These are phyloP conservation scores for Oreochromis grahami DNA, from an alignment of 2,797 vertebrate species.

Conservation along the genomic window DNA sequence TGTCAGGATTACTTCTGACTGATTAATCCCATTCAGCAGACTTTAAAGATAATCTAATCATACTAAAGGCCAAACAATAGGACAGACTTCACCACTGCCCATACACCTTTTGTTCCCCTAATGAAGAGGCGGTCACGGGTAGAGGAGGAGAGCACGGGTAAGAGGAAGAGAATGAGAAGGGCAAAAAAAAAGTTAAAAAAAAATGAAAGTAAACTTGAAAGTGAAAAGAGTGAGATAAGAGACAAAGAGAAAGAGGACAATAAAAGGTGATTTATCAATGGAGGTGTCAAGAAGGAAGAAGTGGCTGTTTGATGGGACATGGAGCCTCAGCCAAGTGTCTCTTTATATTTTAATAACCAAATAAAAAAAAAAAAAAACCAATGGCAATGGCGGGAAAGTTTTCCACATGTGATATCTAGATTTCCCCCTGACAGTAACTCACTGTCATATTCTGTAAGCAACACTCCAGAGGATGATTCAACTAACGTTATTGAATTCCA, in stretches of 20 bases:
- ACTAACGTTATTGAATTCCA: neutral
- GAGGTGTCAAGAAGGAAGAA: slow-evolving; percentile 20
- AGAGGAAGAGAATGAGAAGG: neutral
- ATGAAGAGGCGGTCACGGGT: slow-evolving; percentile 62
- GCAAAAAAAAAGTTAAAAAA: neutral
- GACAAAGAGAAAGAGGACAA: slow-evolving; percentile 36
- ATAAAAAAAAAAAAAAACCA: neutral
- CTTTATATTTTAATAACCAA: slow-evolving; percentile 9
- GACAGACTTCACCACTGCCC: slow-evolving; percentile 60
- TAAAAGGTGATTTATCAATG: slow-evolving; percentile 52
- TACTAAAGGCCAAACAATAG: slow-evolving; percentile 74
- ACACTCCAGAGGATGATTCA: neutral
- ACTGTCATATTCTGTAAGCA: neutral
- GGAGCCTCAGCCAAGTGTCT: neutral
- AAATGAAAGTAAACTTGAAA: slow-evolving; percentile 50
- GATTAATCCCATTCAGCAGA: slow-evolving; percentile 76
- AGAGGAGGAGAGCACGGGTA: slow-evolving; percentile 7
- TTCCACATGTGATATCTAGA: neutral
- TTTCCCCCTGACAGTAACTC: neutral
- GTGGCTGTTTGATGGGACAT: neutral
- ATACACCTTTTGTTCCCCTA: slow-evolving; percentile 63
- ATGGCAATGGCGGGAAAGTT: neutral
- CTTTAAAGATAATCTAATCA: slow-evolving; percentile 80
- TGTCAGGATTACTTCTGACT: slow-evolving; percentile 73
- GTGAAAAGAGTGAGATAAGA: neutral